Evolutionary conservation across 2,113 vertebrate species (phyloP), one percentile per base, ranked within the genome.

Genomic region (Dicerorhinus sumatrensis): DNA sequence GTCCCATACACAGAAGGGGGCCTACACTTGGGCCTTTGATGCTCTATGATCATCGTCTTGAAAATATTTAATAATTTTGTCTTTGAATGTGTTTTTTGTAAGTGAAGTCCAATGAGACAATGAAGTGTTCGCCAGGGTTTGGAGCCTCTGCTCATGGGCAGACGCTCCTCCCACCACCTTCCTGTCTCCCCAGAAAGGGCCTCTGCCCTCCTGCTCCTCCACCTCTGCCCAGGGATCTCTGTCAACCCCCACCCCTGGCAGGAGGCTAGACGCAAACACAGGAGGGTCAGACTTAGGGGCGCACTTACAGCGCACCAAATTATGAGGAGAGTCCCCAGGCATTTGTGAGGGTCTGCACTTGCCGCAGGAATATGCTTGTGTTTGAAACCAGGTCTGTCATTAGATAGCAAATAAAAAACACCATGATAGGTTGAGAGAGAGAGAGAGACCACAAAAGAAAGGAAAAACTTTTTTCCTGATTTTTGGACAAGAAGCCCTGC

Each of bases 11-110:
- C 65, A 77, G 39, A 85, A 85, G 39, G 33, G 31, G 27, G 33
- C 46, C 27, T 9, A 72, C 6, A 12, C 54, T 48, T 46, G 23
- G 2, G 33, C 4, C 7, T 73, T 72, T 65, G 65, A 54, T 83
- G 31, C 18, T 70, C 39, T 93, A 46, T 79, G 31, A n/a, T 77
- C 48, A 21, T 48, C 13, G 3, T 39, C 65, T 67, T 89, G 21
- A n/a, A 94, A 88, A 12, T 25, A 82, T 48, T 79, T 67, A 81
- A 48, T 56, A 63, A 89, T 73, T 81, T 92, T 83, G 25, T 60
- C 62, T 89, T 89, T 46, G 31, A 95, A 27, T 79, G 8, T 62
- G 25, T 60, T 82, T 60, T 87, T 69, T 60, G 36, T 85, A 95
- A 6, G 3, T 31, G 18, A 85, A 70, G 25, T 75, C 85, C 54